phyloP scores from a whole-genome alignment of 2,888 invertebrate genomes.

The Dynastes maya region DNA sequence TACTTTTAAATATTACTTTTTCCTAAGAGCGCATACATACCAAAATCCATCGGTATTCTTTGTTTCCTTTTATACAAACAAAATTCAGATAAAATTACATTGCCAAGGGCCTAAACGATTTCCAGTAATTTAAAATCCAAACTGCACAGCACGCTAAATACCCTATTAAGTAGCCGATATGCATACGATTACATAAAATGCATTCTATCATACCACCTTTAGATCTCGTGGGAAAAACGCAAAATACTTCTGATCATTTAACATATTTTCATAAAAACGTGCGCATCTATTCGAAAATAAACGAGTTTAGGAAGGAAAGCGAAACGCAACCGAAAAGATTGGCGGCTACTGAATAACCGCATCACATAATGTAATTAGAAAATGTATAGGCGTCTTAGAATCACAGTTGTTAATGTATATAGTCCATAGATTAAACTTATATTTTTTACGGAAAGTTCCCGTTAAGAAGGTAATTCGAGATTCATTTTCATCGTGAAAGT shows the following conservation, averaged over 20 bases:
- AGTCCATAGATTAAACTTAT: no score
- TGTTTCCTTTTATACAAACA: neutral
- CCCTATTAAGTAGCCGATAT: constrained; percentile 28
- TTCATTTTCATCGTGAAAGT: no score
- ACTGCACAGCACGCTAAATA: constrained; percentile 20
- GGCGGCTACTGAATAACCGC: neutral
- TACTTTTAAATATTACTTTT: no score
- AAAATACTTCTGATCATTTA: constrained; percentile 25
- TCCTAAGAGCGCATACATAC: no score
- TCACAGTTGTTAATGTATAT: no score
- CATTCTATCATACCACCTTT: constrained; percentile 17
- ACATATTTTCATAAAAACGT: constrained; percentile 34
- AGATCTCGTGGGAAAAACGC: constrained; percentile 43
- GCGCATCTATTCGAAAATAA: constrained; percentile 36
- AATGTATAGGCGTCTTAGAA: no score
- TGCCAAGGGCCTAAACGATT: constrained; percentile 22
- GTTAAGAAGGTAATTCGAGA: no score
- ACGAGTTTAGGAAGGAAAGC: neutral
- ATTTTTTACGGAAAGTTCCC: no score
- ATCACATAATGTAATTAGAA: no score
- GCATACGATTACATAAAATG: constrained; percentile 35
- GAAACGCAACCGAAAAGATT: constrained; percentile 31
- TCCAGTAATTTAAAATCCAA: constrained; percentile 30
- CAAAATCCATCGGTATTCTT: no score
- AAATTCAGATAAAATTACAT: constrained; percentile 10